Evolutionary conservation across 2,113 vertebrate species (phyloP).

Genomic region (Tonatia bakeri): DNA sequence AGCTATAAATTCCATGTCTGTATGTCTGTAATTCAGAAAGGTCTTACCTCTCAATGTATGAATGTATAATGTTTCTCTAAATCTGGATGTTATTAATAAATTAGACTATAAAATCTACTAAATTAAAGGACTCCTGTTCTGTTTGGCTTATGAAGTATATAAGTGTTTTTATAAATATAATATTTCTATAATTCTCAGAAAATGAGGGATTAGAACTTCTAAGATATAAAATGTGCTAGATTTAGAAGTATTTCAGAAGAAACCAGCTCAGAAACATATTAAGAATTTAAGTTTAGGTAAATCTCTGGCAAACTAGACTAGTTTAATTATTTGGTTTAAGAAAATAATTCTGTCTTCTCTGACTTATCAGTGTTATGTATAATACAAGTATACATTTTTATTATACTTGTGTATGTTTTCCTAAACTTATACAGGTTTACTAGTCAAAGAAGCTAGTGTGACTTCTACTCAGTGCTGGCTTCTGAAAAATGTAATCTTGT

Average conservation of each 20-base stretch:
- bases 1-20: not conserved
- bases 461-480: conserved; percentile 3
- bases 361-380: not conserved
- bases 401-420: not conserved
- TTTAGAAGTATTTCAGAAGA: conserved; percentile 26
- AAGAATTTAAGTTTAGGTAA: conserved; percentile 20
- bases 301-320: not conserved
- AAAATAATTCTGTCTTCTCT: not conserved
- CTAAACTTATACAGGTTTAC: not conserved
- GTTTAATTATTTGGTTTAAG: conserved; percentile 61
- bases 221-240: conserved; percentile 9
- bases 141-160: conserved; percentile 12
- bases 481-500: conserved; percentile 29
- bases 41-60: not conserved
- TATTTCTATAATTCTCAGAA: not conserved
- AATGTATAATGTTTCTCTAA: not conserved
- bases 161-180: not conserved
- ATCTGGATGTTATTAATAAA: not conserved
- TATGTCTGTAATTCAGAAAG: not conserved
- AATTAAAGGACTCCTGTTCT: not conserved
- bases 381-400: not conserved
- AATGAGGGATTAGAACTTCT: not conserved
- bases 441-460: not conserved
- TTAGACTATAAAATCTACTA: conserved; percentile 23
- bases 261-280: conserved; percentile 7